Conservation (phyloP, 2,797 vertebrate species). For the Anabacerthia variegaticeps region DNA sequence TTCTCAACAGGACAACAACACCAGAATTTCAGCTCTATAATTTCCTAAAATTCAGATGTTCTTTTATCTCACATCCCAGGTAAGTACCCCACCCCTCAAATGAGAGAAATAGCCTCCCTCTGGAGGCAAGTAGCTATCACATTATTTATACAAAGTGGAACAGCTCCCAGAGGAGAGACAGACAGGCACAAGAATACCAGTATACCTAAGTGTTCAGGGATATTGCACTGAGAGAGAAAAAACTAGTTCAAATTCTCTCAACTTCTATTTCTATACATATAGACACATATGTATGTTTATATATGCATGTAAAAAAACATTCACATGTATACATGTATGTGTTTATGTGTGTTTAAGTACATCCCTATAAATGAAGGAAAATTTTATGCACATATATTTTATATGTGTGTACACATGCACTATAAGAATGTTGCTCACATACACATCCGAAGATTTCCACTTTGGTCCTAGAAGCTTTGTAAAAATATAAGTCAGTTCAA, state of each 20-base stretch:
- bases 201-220: neutral
- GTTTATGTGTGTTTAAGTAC: neutral
- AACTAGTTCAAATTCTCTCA: neutral
- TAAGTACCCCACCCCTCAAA: neutral
- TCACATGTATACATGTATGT: neutral
- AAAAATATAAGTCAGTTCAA: neutral
- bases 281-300: neutral
- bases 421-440: neutral
- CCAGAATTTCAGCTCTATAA: neutral
- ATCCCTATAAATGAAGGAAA: neutral
- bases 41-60: neutral
- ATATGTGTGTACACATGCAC: neutral
- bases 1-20: neutral
- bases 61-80: neutral
- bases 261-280: neutral
- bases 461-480: neutral
- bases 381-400: neutral
- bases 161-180: slow-evolving; percentile 17
- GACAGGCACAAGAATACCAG: neutral
- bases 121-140: neutral
- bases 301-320: neutral
- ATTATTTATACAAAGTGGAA: slow-evolving; percentile 41
- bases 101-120: neutral
- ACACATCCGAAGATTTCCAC: neutral
- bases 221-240: neutral